These are phyloP conservation scores for Scaptomyza cyrtandrae DNA, from an alignment of 2,888 invertebrate species.

Conservation along the genomic window DNA sequence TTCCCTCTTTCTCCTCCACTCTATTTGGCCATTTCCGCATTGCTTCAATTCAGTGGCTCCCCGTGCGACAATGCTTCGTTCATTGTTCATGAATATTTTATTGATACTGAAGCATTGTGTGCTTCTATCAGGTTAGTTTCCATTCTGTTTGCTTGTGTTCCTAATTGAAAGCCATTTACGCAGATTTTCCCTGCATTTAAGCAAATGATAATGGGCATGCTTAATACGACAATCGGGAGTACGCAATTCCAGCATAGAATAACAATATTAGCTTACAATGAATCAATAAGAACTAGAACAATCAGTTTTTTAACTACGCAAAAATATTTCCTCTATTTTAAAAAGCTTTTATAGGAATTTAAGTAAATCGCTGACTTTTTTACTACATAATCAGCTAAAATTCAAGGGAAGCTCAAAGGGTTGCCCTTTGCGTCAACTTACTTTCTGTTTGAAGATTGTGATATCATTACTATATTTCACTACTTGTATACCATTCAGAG, in stretches of 20 bases:
- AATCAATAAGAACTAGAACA: not conserved
- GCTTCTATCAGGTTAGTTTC: slow-evolving; percentile 47
- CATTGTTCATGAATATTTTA: slow-evolving; percentile 74
- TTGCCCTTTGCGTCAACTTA: not conserved
- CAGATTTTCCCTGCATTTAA: slow-evolving; percentile 47
- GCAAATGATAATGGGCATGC: slow-evolving; percentile 40
- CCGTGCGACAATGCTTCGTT: slow-evolving; percentile 41
- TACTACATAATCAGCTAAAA: not conserved
- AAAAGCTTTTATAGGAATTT: not conserved
- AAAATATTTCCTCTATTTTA: not conserved
- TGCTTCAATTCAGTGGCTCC: slow-evolving; percentile 42
- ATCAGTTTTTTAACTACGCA: not conserved
- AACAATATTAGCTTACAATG: not conserved
- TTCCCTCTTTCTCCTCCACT: not conserved
- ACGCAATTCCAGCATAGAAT: not conserved
- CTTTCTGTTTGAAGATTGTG: not conserved
- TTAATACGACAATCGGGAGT: slow-evolving; percentile 5
- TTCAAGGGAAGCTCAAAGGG: not conserved
- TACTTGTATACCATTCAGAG: not conserved
- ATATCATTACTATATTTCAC: not conserved
- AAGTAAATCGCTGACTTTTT: not conserved
- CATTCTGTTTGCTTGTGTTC: slow-evolving; percentile 37
- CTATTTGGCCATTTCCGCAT: slow-evolving; percentile 44
- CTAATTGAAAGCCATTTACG: slow-evolving; percentile 58
- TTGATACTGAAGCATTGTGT: slow-evolving; percentile 57